Base-by-base conservation (phyloP, 1,140 invertebrate genomes). In the Caenorhabditis briggsae region DNA sequence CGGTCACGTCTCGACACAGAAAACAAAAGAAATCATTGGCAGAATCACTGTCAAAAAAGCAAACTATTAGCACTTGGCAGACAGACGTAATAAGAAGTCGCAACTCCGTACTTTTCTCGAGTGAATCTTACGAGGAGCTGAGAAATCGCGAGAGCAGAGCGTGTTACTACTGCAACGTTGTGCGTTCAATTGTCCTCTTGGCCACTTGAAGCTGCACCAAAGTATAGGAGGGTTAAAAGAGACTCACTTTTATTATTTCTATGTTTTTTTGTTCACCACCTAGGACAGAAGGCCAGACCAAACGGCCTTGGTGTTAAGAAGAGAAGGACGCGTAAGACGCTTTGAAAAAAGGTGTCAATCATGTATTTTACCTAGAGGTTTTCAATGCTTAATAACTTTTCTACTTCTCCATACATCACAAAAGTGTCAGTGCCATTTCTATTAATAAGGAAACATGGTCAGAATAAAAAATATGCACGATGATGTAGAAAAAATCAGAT, bases 221-320 rank as follows among this genome's bases (percentile, higher is more conserved):
- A 78, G 50, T 20, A 41, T 46, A 7, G 41, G n/a, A 46, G 33
- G 70, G 46, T n/a, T 43, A 23, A 20, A n/a, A 20, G 5, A 2
- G 11, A 20, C 14, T 78, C 23, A 18, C n/a, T 65, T 46, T 43
- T 70, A 8, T 78, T 20, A 11, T 65, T 18, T 14, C 9, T 41
- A 11, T 65, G 11, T 65, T 78, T 78, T 78, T 78, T 25, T 46
- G 14, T 46, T 48, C 41, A 18, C 65, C 41, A 48, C 16, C n/a
- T 16, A 48, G 43, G 14, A 46, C 70, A 78, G 43, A n/a, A 78
- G 70, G 20, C 46, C 46, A 50, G 59, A 61, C 23, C 23, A 25
- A 61, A 78, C 23, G 70, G 46, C 70, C 70, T 78, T 78, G 70
- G 70, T 78, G 70, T 78, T 46, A 78, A 78, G 70, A 50, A 33